These are phyloP conservation scores for Polyommatus iphigenia DNA, from an alignment of 2,888 invertebrate genomes.

Conservation along the genomic window DNA sequence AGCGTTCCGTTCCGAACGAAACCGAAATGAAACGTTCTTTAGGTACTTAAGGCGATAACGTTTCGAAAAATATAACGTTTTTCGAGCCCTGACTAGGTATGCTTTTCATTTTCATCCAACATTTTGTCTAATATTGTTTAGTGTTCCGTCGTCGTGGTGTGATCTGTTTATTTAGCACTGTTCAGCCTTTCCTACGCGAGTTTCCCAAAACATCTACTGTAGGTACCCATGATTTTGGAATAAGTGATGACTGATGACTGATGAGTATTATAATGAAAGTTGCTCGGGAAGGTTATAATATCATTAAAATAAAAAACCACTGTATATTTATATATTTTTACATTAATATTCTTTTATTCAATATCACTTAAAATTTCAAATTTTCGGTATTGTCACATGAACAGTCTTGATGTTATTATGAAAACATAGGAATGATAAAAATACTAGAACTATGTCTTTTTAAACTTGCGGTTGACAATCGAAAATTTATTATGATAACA, in stretches of 20 bases:
- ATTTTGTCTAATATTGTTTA: no score
- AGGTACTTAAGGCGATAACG: no score
- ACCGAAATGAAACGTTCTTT: no score
- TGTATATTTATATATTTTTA: constrained; percentile 34
- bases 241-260: background rate
- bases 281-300: background rate
- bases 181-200: no score
- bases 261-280: background rate
- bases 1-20: no score
- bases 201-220: no score
- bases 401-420: constrained; percentile 53
- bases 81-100: no score
- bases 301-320: background rate
- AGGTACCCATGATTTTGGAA: no score
- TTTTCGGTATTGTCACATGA: constrained; percentile 51
- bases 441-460: constrained; percentile 23
- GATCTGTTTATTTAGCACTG: no score
- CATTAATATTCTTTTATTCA: constrained; percentile 44
- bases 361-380: constrained; percentile 43
- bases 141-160: no score
- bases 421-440: constrained; percentile 29
- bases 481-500: constrained; percentile 15
- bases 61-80: no score
- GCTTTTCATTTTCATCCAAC: no score
- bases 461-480: constrained; percentile 3